Base-by-base conservation (phyloP, 1,140 invertebrate genomes). In the Drosophila nigromelanica region DNA sequence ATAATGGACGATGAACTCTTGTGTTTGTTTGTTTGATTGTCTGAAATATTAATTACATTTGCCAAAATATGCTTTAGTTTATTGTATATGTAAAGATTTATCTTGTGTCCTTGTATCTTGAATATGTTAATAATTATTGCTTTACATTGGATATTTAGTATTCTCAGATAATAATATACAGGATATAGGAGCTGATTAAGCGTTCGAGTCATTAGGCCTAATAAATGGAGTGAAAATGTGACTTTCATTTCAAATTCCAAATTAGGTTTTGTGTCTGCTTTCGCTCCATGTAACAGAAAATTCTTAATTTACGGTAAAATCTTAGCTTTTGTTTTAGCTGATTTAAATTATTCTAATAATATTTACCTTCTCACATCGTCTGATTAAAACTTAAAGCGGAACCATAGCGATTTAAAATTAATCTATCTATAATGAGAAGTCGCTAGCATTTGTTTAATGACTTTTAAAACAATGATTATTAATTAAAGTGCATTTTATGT, bases 361-460 rank as follows among this genome's bases (percentile, higher is more conserved):
- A 47, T 47, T 24, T 27, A 27, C 14, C 7, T 51, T 5, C n/a
- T 33, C 14, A 33, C 45, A n/a, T 12, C 5, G 4, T 2, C 1
- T 51, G 8, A 14, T 51, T 51, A 10, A 51, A 15, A 15, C 14
- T 56, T 56, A 27, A 18, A 14, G 8, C 10, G 11, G 4, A 30
- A n/a, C 18, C 14, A n/a, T 5, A 18, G 54, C 39, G n/a, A 11
- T 11, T 54, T 54, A 7, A 35, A 63, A 64, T 40, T 55, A 30
- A 64, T 45, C 68, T 42, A 0, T 54, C 47, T 48, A 27, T n/a
- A n/a, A 47, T 39, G 58, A 39, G 15, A 54, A 47, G 39, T 18
- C 40, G 50, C 15, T 12, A 51, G 69, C 14, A 52, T 72, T 66
- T 58, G 47, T 51, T 72, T 66, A 66, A 72, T 66, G 61, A 35